Conservation (phyloP, 2,113 vertebrate species). For the Leptocoma aspasia region DNA sequence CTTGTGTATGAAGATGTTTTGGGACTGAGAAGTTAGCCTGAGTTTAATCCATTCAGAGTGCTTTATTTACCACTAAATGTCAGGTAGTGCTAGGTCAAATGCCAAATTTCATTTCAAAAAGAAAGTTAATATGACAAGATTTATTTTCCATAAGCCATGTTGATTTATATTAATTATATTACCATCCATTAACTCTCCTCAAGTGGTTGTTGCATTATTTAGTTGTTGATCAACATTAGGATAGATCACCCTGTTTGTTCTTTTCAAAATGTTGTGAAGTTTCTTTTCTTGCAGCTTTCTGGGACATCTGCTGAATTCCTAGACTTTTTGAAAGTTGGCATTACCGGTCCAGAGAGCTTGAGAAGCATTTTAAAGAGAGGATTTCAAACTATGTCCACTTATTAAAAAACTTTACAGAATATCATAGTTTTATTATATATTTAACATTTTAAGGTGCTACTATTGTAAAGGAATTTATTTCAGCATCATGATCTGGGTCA, state of each 20-base stretch:
- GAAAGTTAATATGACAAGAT: background rate
- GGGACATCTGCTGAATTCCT: background rate
- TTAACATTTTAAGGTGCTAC: background rate
- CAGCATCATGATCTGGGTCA: background rate
- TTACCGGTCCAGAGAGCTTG: background rate
- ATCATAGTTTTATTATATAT: background rate
- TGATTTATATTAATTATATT: background rate
- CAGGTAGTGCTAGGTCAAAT: background rate
- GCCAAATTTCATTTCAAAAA: background rate
- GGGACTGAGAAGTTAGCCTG: background rate
- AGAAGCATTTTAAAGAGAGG: background rate
- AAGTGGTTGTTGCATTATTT: background rate
- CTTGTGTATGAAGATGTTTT: background rate
- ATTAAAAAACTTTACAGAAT: background rate
- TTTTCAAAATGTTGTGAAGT: background rate
- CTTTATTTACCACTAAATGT: background rate
- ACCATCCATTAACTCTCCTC: background rate
- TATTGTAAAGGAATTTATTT: background rate
- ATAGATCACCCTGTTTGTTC: background rate
- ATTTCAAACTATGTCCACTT: background rate
- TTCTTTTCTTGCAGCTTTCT: background rate
- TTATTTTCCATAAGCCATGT: background rate
- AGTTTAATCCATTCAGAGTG: background rate
- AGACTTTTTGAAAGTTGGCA: background rate
- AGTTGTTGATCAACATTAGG: background rate